phyloP scores from a whole-genome alignment of 2,888 invertebrate species.

The Drosophila tanythrix region DNA sequence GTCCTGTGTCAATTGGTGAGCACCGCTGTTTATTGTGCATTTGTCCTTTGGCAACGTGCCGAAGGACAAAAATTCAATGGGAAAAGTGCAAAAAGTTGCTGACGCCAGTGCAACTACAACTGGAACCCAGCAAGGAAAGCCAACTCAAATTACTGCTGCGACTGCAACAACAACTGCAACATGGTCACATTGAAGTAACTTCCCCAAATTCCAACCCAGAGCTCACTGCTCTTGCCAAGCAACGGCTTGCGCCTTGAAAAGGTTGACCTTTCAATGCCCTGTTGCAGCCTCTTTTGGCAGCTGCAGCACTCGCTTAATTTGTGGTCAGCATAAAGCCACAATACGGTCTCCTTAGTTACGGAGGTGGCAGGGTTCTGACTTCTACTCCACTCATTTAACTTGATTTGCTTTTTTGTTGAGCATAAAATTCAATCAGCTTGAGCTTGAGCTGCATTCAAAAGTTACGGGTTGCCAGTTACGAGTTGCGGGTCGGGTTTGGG shows the following conservation, averaged over 20 bases:
- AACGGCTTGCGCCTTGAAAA: slow-evolving; percentile 1
- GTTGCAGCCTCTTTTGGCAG: slow-evolving; percentile 42
- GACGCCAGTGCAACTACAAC: slow-evolving; percentile 19
- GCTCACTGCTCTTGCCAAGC: background rate
- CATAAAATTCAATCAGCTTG: slow-evolving; percentile 81
- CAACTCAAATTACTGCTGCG: slow-evolving; percentile 35
- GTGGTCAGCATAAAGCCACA: slow-evolving; percentile 30
- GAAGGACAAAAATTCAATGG: slow-evolving; percentile 76
- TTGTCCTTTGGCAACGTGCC: slow-evolving; percentile 73
- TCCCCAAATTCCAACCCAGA: background rate
- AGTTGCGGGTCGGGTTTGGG: background rate
- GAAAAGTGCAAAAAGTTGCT: slow-evolving; percentile 31
- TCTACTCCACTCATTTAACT: slow-evolving; percentile 63
- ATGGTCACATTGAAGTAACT: slow-evolving; percentile 1
- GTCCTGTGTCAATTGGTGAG: slow-evolving; percentile 16
- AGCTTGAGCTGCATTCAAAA: slow-evolving; percentile 76
- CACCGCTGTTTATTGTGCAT: slow-evolving; percentile 69
- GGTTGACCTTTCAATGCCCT: slow-evolving; percentile 55
- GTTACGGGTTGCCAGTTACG: slow-evolving; percentile 52
- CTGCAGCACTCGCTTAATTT: slow-evolving; percentile 39
- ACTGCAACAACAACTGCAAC: slow-evolving; percentile 1
- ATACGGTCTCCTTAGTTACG: slow-evolving; percentile 6
- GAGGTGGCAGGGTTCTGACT: background rate
- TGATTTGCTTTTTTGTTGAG: slow-evolving; percentile 70
- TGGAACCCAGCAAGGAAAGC: slow-evolving; percentile 41